Base-by-base conservation (phyloP, 2,888 invertebrate species). In the Oscheius onirici region DNA sequence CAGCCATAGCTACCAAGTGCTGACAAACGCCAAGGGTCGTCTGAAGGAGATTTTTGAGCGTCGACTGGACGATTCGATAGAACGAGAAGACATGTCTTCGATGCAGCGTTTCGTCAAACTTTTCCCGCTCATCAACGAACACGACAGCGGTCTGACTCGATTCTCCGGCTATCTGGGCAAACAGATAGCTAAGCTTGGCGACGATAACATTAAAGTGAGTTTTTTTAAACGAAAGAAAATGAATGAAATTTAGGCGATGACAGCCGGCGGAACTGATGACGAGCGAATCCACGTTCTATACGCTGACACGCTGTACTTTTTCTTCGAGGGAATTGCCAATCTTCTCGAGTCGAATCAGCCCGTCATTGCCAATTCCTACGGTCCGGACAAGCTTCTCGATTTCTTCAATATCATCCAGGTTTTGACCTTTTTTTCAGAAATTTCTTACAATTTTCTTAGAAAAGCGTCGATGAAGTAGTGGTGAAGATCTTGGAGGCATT, bases 81-180 rank as follows among this genome's bases (percentile, higher is more conserved):
- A 92, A 69, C 92, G 92, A 63, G 93, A 94, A 83, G 96, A 97
- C 88, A 91, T 94, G 51, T 93, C 93, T 0, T 93, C 93, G 0
- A 93, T 97, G 20, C 95, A 97, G 88, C 71, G 81, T 46, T 94
- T 97, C 88, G 97, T 97, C 88, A 97, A 97, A 89, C 92, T 99
- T 85, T 99, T 97, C 89, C 97, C 99, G 0, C 90, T 97, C 73
- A 90, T 99, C 10, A 95, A 95, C 20, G 92, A 94, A 89, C 94
- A 96, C 74, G 92, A 93, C 49, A 93, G 94, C 83, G 97, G 97
- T 11, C 91, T 99, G 15, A 91, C 92, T 72, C 92, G 94, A 83
- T 95, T 96, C 86, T 93, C 94, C 40, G 91, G 91, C 55, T 96
- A 95, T 88, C 66, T 87, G 44, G 77, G 80, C 34, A 54, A 66